Conservation (phyloP, 2,888 invertebrate genomes). For the Nephrocerus scutellatus region DNA sequence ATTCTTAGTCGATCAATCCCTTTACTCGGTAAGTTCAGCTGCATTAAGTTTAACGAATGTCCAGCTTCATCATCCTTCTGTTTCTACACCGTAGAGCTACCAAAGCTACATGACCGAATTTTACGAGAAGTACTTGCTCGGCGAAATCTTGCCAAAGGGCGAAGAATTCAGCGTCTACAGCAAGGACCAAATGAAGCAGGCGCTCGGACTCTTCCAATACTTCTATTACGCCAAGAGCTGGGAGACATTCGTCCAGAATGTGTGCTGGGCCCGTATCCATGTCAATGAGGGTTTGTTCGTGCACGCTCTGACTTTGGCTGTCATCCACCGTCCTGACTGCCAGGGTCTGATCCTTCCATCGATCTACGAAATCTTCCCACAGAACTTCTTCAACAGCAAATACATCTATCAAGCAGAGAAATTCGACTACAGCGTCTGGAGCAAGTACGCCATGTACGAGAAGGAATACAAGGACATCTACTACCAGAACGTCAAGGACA, state of each 20-base stretch:
- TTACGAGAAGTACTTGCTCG: conserved; percentile 32
- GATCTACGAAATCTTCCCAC: conserved; percentile 64
- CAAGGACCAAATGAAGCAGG: conserved; percentile 51
- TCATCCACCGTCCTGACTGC: conserved; percentile 58
- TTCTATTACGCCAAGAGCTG: conserved; percentile 63
- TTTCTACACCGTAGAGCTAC: conserved; percentile 23
- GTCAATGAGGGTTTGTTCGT: conserved; percentile 63
- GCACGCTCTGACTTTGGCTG: conserved; percentile 56
- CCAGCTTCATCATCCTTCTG: conserved; percentile 2
- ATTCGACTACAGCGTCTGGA: conserved; percentile 47
- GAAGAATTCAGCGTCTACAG: conserved; percentile 48
- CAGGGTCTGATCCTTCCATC: conserved; percentile 61
- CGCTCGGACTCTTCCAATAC: conserved; percentile 55
- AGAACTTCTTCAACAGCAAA: conserved; percentile 60
- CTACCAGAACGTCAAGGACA: conserved; percentile 3
- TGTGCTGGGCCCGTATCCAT: conserved; percentile 58
- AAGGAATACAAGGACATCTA: conserved; percentile 27
- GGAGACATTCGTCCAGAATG: conserved; percentile 60
- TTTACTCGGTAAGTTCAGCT: conserved; percentile 20
- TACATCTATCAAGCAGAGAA: conserved; percentile 58
- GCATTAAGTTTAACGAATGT: too few species aligned
- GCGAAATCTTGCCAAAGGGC: conserved; percentile 52
- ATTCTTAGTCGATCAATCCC: conserved; percentile 19
- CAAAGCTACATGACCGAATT: conserved; percentile 35
- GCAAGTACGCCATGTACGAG: conserved; percentile 43